These are phyloP conservation scores for Seriola dumerili DNA, from an alignment of 2,113 vertebrate species.

Conservation along the genomic window DNA sequence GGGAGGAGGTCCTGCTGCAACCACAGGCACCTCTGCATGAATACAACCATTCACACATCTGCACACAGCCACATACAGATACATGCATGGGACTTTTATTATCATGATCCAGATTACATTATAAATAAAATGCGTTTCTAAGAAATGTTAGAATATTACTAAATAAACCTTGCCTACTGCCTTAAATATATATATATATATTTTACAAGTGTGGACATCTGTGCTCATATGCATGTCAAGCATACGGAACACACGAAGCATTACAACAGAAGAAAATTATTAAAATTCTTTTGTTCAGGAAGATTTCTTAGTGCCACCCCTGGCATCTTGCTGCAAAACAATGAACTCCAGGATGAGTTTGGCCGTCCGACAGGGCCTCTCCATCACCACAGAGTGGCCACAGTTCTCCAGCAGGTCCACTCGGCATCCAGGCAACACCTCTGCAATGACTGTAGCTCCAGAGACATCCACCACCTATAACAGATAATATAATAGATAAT, in stretches of 20 bases:
- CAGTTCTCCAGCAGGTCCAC: conserved; percentile 96
- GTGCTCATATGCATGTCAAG: conserved; percentile 6
- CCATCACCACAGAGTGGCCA: conserved; percentile 95
- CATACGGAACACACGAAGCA: background rate
- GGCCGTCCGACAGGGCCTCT: conserved; percentile 92
- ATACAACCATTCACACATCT: conserved; percentile 4
- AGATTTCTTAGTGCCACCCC: conserved; percentile 85
- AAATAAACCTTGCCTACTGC: background rate
- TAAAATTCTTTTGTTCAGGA: conserved; percentile 54
- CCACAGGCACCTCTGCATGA: conserved; percentile 46
- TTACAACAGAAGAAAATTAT: background rate
- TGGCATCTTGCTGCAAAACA: conserved; percentile 84
- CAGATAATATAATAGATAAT: background rate
- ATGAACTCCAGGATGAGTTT: conserved; percentile 95
- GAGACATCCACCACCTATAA: conserved; percentile 90
- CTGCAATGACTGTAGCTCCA: conserved; percentile 87
- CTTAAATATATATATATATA: background rate
- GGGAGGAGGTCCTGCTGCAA: conserved; percentile 46
- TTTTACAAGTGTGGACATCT: background rate
- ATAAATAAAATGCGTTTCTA: conserved; percentile 5
- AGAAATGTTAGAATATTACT: background rate
- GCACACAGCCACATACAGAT: background rate
- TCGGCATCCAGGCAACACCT: conserved; percentile 85
- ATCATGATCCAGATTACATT: background rate
- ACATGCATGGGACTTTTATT: conserved; percentile 36